A percentile compares a stretch with the other conserved stretches of the same genome.
These are phyloP conservation scores for Cydia strobilella DNA, from an alignment of 1,140 invertebrate genomes.

Conservation along the genomic window DNA sequence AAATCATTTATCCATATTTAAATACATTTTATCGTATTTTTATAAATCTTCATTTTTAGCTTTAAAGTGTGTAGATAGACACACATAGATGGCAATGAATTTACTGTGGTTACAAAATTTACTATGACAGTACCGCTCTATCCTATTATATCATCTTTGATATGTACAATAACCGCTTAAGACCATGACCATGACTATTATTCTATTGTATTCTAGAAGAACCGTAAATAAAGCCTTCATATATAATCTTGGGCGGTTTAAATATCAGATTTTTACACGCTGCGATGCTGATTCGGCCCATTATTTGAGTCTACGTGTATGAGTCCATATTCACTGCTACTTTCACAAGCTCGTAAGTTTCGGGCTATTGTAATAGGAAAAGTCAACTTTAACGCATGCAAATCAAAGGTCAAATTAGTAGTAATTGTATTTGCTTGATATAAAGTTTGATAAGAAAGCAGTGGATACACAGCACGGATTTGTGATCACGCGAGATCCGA, in stretches of 20 bases:
- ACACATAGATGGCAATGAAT: too few species aligned
- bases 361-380: background rate
- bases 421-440: background rate
- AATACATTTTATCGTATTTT: too few species aligned
- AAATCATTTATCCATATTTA: too few species aligned
- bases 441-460: background rate
- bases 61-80: too few species aligned
- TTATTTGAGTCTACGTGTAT: constrained; percentile 8
- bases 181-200: background rate
- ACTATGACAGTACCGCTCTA: too few species aligned
- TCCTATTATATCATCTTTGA: too few species aligned
- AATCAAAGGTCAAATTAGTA: background rate
- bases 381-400: background rate
- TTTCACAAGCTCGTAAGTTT: background rate
- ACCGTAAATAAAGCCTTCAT: constrained; percentile 11
- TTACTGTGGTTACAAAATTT: too few species aligned
- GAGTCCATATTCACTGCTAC: background rate
- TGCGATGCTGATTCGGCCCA: background rate
- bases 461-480: background rate
- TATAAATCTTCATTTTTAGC: too few species aligned
- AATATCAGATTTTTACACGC: constrained; percentile 28
- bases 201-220: constrained; percentile 4
- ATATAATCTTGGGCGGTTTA: constrained; percentile 4
- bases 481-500: constrained; percentile 29
- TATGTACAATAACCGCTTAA: constrained; percentile 7